Base-by-base conservation (phyloP, 2,797 vertebrate genomes). In the Dallia pectoralis region DNA sequence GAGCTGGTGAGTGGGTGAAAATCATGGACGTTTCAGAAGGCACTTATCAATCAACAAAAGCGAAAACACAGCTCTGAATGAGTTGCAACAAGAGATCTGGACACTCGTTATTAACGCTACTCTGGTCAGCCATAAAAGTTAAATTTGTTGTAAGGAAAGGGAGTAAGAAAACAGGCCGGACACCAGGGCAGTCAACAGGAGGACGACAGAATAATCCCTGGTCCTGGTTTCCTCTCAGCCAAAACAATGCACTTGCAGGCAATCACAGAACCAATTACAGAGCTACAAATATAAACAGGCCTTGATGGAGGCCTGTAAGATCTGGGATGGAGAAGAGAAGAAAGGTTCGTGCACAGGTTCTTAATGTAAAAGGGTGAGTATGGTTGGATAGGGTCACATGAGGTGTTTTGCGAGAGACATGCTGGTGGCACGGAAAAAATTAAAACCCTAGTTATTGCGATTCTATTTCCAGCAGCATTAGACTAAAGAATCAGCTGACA, bases 241-340 rank as follows among this genome's bases (percentile, higher is more conserved):
- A 66, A 86, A 87, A 88, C 82, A 86, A 85, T 69, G 79, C 87
- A 87, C 88, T 90, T 84, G 81, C 79, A 75, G 1, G 65, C 83
- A 85, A 90, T 87, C 88, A 86, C 61, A 4, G 83, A 69, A 72
- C 61, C 78, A 66, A 84, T 85, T 84, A 87, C 87, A 80, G 74
- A 82, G 36, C 82, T 70, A 59, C 81, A 81, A 81, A 90, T 82
- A 88, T 82, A 89, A 85, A 84, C 80, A 75, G 78, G 80, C 72
- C 84, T 76, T 87, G 84, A 86, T 86, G 80, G 86, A 86, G 72
- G 84, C 80, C 70, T 75, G 62, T 71, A 72, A 74, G 84, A 84
- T 79, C 72, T 75, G 79, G 53, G 51, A n/a, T 22, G 19, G 85
- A 84, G 80, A 82, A 82, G 79, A 67, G 73, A 74, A 56, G 73